Conservation (phyloP, 2,797 vertebrate genomes). For the Perodicticus potto region DNA sequence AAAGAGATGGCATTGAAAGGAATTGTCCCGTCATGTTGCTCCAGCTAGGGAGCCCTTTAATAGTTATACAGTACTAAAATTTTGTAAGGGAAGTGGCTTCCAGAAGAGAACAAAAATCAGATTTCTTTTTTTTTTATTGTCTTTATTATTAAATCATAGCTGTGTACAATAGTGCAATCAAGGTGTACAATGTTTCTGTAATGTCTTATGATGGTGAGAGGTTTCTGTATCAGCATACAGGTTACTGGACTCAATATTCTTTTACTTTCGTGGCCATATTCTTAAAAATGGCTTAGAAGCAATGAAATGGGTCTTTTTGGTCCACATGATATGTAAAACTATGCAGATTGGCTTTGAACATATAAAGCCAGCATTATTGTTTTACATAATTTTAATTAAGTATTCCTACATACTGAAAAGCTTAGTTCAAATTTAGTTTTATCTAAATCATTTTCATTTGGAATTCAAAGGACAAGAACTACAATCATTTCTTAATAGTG, state of each 20-base stretch:
- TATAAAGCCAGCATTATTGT: background rate
- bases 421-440: conserved; percentile 26
- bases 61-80: conserved; percentile 3
- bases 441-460: conserved; percentile 32
- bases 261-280: background rate
- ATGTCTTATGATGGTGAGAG: background rate
- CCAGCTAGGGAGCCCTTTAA: background rate
- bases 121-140: too few species aligned
- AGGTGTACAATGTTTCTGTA: too few species aligned
- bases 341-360: background rate
- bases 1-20: background rate
- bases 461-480: background rate
- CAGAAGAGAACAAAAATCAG: conserved; percentile 26
- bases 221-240: background rate
- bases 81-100: background rate
- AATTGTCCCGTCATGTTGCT: conserved; percentile 20
- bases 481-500: background rate
- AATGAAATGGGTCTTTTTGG: background rate
- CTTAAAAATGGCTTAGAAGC: background rate
- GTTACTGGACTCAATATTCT: background rate
- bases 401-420: background rate
- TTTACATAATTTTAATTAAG: background rate
- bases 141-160: too few species aligned
- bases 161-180: too few species aligned
- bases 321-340: background rate